phyloP scores from a whole-genome alignment of 2,888 invertebrate species.

The Bombylius major region DNA sequence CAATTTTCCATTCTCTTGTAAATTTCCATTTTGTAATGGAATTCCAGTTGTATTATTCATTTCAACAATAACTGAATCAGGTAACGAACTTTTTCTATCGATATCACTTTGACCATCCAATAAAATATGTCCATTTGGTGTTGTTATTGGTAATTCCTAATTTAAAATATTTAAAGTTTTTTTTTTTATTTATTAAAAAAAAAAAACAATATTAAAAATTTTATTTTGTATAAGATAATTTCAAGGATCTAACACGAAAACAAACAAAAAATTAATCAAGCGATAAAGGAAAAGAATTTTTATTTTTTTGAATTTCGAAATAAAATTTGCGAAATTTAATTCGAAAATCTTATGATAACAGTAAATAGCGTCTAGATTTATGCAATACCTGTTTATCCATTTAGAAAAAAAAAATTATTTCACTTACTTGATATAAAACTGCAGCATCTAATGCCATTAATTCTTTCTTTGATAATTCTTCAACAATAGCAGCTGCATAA shows the following conservation, averaged over 20 bases:
- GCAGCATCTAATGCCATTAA: constrained; percentile 63
- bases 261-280: no score
- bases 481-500: constrained; percentile 75
- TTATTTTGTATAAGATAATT: not conserved
- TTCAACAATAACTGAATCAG: constrained; percentile 47
- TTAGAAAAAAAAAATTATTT: no score
- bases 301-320: no score
- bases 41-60: constrained; percentile 33
- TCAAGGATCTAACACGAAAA: no score
- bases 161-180: not conserved
- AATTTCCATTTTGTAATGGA: constrained; percentile 15
- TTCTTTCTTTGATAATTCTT: constrained; percentile 69
- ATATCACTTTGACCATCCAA: constrained; percentile 39
- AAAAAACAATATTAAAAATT: not conserved
- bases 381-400: no score
- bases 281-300: no score
- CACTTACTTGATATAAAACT: constrained; percentile 41
- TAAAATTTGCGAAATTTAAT: no score
- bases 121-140: constrained; percentile 40
- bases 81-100: constrained; percentile 40
- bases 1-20: not conserved
- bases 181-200: not conserved
- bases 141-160: constrained; percentile 26
- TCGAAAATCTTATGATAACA: no score
- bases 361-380: no score